phyloP scores from a whole-genome alignment of 1,140 invertebrate genomes.

The Hestina assimilis region DNA sequence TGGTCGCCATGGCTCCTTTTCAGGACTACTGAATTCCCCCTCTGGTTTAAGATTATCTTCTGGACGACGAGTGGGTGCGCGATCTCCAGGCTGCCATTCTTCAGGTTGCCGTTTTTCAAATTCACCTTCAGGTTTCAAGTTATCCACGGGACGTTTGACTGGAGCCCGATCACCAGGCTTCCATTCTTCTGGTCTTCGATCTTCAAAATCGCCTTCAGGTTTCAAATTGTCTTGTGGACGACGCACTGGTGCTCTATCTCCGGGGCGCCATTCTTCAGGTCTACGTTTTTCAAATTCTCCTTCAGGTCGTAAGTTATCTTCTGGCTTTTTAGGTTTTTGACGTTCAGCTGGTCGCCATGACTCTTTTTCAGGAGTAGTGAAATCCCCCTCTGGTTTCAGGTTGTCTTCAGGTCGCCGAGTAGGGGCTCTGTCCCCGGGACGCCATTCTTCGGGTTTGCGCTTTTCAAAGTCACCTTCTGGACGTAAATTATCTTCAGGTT shows the following conservation, averaged over 20 bases:
- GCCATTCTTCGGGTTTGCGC: slow-evolving; percentile 65
- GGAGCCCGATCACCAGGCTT: slow-evolving; percentile 69
- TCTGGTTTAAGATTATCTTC: slow-evolving; percentile 80
- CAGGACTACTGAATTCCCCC: slow-evolving; percentile 75
- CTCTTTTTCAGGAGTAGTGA: slow-evolving; percentile 77
- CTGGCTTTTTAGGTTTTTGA: slow-evolving; percentile 60
- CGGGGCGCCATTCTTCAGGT: slow-evolving; percentile 15
- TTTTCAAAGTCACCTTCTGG: slow-evolving; percentile 79
- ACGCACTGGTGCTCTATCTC: slow-evolving; percentile 12
- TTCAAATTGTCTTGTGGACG: slow-evolving; percentile 17
- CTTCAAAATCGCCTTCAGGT: slow-evolving; percentile 14
- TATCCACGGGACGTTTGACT: slow-evolving; percentile 77
- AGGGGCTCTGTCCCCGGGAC: slow-evolving; percentile 76
- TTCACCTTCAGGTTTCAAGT: slow-evolving; percentile 80
- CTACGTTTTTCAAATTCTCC: slow-evolving; percentile 22
- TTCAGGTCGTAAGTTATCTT: slow-evolving; percentile 79
- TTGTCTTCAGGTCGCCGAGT: slow-evolving; percentile 78
- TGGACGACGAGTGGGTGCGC: slow-evolving; percentile 76
- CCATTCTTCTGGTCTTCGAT: slow-evolving; percentile 3
- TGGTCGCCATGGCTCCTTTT: slow-evolving; percentile 68
- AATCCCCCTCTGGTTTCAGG: slow-evolving; percentile 81
- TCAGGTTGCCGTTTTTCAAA: slow-evolving; percentile 77
- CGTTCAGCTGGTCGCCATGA: slow-evolving; percentile 73
- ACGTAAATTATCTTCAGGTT: slow-evolving; percentile 73
- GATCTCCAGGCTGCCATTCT: slow-evolving; percentile 78